Base-by-base conservation (phyloP, 2,113 vertebrate species). In the Coregonus clupeaformis region DNA sequence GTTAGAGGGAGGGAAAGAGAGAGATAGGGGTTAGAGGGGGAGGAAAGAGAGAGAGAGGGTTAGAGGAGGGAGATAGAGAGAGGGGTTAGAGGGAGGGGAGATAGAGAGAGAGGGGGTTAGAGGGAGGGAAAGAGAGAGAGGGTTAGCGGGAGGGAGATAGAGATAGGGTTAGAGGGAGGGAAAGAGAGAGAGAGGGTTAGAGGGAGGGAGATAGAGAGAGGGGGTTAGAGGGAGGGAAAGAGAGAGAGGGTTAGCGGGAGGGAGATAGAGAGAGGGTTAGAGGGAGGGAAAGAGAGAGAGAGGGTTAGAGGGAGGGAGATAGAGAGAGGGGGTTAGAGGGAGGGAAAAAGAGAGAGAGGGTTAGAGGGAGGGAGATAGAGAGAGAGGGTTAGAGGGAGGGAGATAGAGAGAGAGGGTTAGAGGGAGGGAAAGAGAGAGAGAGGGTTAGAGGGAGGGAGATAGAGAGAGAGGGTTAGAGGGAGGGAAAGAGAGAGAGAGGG, bases 231-330 rank as follows among this genome's bases (percentile, higher is more conserved):
- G 14, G 13, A 5, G 32, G 18, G 32, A 14, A 5, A 20, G 14
- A 30, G 6, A 7, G 25, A 22, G 4, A 16, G 24, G 68, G 63
- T 25, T 24, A 45, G 25, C 68, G 69, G n/a, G 72, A 27, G 9
- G 73, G 68, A 64, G 0, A 6, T 2, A 49, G 24, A 22, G 29
- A 14, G 16, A 36, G 32, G 14, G 30, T 29, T 42, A 72, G 16
- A 30, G 6, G 2, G 27, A 27, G 27, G 2, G 47, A 12, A 24
- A 49, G 68, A 47, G 20, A 67, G 14, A 71, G 62, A 16, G 27
- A 27, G 27, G 27, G 27, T 3, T 29, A 29, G 29, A 29, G 2
- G 77, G 71, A 80, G 9, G 82, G 75, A 84, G 71, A 22, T 12
- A 74, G 69, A 66, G 1, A 5, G 3, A 57, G n/a, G n/a, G 27